Evolutionary conservation across 2,888 invertebrate genomes (phyloP), one percentile per base, ranked within the genome.

Genomic region (Spialia ferax): DNA sequence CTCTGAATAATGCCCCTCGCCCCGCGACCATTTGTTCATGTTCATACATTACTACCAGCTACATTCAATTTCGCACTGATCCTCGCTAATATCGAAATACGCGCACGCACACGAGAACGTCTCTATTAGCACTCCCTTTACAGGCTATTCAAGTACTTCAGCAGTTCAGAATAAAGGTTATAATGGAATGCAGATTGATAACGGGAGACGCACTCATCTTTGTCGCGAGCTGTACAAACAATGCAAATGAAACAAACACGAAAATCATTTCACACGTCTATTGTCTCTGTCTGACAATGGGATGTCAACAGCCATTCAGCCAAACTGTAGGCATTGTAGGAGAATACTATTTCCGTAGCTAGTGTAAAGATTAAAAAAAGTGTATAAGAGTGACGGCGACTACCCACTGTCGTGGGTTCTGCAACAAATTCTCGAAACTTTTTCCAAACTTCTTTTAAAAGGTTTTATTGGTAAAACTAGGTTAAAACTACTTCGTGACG

Each of bases 231-330:
- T 74, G 66, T 69, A 71, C 73, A 74, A 77, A 77, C 75, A 76
- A 77, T 72, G 70, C 45, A 75, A 75, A 76, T 75, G 74, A 72
- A 77, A 75, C 76, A 74, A 71, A 74, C 74, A 73, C 70, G 70
- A 77, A 72, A 76, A 75, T 76, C 50, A 74, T 76, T 77, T 77
- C 75, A 74, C 70, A 71, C 74, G 64, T 70, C 73, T 72, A 80
- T 81, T 81, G 76, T 77, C 66, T 71, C 59, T 64, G 52, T 6
- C 15, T 63, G 71, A 81, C 82, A 84, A 82, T 84, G 74, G 72
- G 72, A 78, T 80, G 81, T 82, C 77, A 79, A 76, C 77, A 77
- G 74, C 76, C 75, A 77, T 77, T 77, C 79, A 75, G 71, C 69
- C 75, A 72, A 76, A 78, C 79, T 74, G 75, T 74, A 73, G 73